These are phyloP conservation scores for Nycticryphes semicollaris DNA, from an alignment of 2,113 vertebrate species.

Conservation along the genomic window DNA sequence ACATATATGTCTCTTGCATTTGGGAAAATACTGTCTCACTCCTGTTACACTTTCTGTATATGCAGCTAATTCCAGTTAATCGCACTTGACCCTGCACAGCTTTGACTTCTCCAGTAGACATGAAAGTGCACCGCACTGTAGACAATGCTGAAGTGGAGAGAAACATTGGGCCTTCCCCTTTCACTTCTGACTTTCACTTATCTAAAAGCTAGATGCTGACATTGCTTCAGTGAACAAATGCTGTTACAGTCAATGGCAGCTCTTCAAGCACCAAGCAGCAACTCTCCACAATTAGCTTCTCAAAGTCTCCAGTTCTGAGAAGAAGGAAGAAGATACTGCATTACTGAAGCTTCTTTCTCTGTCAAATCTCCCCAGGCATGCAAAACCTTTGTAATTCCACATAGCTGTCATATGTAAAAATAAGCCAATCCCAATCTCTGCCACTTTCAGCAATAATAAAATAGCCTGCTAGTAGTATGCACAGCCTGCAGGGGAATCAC, in stretches of 20 bases:
- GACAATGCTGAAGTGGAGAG: not conserved
- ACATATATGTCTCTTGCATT: not conserved
- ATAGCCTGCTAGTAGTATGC: not conserved
- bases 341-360: not conserved
- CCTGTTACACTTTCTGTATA: not conserved
- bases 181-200: not conserved
- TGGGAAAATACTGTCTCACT: not conserved
- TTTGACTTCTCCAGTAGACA: not conserved
- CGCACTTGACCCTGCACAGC: not conserved
- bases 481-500: not conserved
- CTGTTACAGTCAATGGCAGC: not conserved
- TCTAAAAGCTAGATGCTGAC: not conserved
- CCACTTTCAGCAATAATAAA: not conserved
- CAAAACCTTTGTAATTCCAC: not conserved
- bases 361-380: not conserved
- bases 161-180: not conserved
- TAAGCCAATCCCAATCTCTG: not conserved
- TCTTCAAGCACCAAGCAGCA: not conserved
- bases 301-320: not conserved
- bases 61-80: not conserved
- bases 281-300: not conserved
- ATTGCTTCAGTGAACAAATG: not conserved
- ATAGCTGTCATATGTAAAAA: not conserved
- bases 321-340: not conserved
- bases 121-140: not conserved